These are phyloP conservation scores for Drosophila baimaii DNA, from an alignment of 1,140 invertebrate species.

Conservation along the genomic window DNA sequence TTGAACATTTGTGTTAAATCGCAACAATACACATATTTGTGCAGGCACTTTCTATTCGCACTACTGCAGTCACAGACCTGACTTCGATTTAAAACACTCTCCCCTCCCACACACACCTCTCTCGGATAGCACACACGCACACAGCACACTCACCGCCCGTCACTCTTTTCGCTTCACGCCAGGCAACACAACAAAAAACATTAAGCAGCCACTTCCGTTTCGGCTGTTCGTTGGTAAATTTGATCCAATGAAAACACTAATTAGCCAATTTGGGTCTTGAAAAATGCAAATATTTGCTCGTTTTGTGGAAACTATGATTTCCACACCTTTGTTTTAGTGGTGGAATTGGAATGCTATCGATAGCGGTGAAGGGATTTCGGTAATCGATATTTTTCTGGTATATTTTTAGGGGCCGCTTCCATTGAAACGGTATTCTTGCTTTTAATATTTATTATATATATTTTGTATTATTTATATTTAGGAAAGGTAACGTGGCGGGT, in stretches of 20 bases:
- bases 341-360: constrained; percentile 18
- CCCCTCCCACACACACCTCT: constrained; percentile 22
- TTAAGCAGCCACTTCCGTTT: constrained; percentile 39
- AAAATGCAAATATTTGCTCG: constrained; percentile 57
- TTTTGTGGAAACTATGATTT: constrained; percentile 57
- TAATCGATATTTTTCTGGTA: constrained; percentile 11
- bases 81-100: constrained; percentile 38
- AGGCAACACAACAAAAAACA: constrained; percentile 41
- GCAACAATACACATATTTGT: constrained; percentile 32
- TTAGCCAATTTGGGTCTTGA: constrained; percentile 34
- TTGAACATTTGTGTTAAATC: constrained; percentile 24
- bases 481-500: no score
- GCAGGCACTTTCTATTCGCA: constrained; percentile 53
- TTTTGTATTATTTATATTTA: no score
- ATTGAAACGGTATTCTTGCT: no score
- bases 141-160: constrained; percentile 54
- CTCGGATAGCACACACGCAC: constrained; percentile 38
- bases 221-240: constrained; percentile 17
- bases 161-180: constrained; percentile 42
- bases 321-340: constrained; percentile 53
- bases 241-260: constrained; percentile 27
- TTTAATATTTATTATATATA: no score
- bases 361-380: constrained; percentile 1
- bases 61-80: constrained; percentile 6
- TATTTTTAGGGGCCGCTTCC: neutral